Conservation (phyloP, 2,888 invertebrate species). For the Galeruca laticollis region DNA sequence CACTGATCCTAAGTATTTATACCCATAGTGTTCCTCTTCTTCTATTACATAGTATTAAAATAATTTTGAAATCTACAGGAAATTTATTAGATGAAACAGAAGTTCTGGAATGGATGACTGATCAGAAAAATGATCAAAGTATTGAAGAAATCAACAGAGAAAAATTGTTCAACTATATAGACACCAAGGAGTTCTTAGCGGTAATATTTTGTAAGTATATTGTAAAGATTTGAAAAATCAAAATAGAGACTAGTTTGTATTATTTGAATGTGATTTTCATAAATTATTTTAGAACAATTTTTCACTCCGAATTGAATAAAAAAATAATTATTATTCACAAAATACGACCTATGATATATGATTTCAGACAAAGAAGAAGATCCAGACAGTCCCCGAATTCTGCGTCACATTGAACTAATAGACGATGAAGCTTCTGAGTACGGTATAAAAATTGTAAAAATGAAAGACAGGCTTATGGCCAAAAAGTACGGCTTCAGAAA, state of each 20-base stretch:
- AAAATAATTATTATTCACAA: no score
- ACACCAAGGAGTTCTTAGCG: constrained; percentile 90
- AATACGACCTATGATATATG: no score
- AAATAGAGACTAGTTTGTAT: no score
- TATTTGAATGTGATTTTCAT: neutral
- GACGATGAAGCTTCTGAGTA: constrained; percentile 94
- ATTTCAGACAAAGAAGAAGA: constrained; percentile 83
- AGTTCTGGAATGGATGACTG: constrained; percentile 91
- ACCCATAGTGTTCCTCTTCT: no score
- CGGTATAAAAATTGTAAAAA: constrained; percentile 91
- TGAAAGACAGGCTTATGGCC: constrained; percentile 89
- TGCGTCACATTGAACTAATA: constrained; percentile 89
- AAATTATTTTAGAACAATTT: constrained; percentile 1
- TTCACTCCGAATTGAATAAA: no score
- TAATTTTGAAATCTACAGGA: constrained; percentile 67
- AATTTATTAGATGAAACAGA: constrained; percentile 82
- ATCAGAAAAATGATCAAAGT: constrained; percentile 91
- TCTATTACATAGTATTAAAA: neutral
- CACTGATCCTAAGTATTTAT: no score
- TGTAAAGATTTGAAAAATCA: no score
- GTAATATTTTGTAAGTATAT: constrained; percentile 90
- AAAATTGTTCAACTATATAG: constrained; percentile 84
- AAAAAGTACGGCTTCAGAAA: constrained; percentile 92
- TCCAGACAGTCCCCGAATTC: constrained; percentile 80
- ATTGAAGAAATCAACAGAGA: constrained; percentile 91